Conservation (phyloP, 2,113 vertebrate genomes). For the Phalacrocorax brasilianus region DNA sequence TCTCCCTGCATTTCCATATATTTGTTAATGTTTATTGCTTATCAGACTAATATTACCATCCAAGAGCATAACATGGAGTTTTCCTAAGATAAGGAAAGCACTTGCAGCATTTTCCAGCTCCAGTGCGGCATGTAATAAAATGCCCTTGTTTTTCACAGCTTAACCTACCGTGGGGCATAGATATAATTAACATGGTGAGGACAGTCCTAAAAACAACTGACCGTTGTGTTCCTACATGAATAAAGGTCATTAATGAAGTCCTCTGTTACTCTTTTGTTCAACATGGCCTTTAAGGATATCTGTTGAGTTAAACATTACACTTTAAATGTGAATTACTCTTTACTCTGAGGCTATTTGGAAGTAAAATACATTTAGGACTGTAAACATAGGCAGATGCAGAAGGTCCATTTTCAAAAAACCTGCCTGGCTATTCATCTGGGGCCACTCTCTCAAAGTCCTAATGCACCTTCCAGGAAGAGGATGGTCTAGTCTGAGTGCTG, state of each 20-base stretch:
- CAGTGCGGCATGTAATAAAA: background rate
- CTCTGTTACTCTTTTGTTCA: background rate
- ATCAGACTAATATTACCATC: background rate
- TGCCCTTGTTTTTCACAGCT: background rate
- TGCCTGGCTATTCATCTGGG: background rate
- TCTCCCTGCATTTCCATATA: background rate
- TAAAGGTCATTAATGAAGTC: background rate
- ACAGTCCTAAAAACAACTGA: background rate
- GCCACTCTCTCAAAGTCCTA: background rate
- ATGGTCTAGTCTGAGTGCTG: background rate
- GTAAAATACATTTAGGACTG: background rate
- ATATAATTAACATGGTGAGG: background rate
- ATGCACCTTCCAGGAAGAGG: background rate
- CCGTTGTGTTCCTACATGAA: background rate
- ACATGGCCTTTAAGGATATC: background rate
- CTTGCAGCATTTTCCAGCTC: background rate
- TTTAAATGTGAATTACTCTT: background rate
- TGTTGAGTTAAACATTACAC: background rate
- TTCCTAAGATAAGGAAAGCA: background rate
- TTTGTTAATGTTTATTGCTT: background rate
- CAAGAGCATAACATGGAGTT: rapidly evolving
- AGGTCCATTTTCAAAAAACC: background rate
- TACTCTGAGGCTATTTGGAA: background rate
- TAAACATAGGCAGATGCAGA: rapidly evolving
- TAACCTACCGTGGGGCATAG: rapidly evolving